Evolutionary conservation across 37 sponge, comb jelly and placozoan species (phyloP), one percentile per base, ranked within the genome.

Genomic region (Hormiphora californensis): DNA sequence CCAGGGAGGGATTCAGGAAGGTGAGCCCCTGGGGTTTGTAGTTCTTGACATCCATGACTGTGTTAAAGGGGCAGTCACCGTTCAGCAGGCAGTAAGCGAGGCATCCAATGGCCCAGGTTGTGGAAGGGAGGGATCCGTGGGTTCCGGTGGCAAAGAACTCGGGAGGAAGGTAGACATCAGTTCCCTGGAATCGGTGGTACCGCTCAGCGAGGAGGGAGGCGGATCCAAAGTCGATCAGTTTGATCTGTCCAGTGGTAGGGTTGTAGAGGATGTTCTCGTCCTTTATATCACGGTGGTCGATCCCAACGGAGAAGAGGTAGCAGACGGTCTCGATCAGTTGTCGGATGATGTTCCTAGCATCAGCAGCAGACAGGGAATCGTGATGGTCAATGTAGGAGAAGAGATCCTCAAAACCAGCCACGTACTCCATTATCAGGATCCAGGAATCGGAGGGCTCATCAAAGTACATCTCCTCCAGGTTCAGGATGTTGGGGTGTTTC

Each of bases 201-300:
- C 27, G 40, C 4, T 73, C 81, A 4, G 81, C 46, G 38, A 73
- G 9, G 28, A 8, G 2, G 32, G 81, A 73, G 38, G 81, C 81
- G 17, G 81, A 73, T 1, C 81, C 81, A 46, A 73, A 73, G 81
- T 73, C 81, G 8, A 73, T 73, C 27, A 57, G 59, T 57, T 57
- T 57, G 59, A 57, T 57, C 17, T 19, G 17, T 57, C 25, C 25
- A 30, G 59, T n/a, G 59, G 23, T 4, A 30, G 59, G 59, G 59
- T 57, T 57, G 59, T 57, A 57, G 22, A 57, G 59, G 59, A 57
- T 57, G 59, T 57, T 57, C 59, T 57, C 59, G 68, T 65, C 81
- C 44, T 73, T 73, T 43, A 73, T 73, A 46, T 73, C 81, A n/a
- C 81, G 41, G 81, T 73, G 81, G 81, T 73, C 81, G 4, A 73